These are phyloP conservation scores for Colossoma macropomum DNA, from an alignment of 2,113 vertebrate species.

Conservation along the genomic window DNA sequence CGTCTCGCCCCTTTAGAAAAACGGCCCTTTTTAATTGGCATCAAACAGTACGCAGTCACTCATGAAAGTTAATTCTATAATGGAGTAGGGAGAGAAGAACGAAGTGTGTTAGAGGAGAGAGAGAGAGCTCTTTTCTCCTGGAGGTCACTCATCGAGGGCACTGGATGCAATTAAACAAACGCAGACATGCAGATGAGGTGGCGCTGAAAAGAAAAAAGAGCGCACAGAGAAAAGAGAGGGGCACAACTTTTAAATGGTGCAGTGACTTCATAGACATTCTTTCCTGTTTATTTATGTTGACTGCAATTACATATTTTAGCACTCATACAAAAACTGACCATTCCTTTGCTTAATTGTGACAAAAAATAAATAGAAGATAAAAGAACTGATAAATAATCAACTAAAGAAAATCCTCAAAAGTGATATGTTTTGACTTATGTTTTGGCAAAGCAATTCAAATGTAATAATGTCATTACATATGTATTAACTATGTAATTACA, in stretches of 20 bases:
- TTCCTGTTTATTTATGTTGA: constrained; percentile 27
- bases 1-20: constrained; percentile 37
- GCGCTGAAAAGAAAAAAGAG: constrained; percentile 41
- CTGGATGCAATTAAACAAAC: constrained; percentile 56
- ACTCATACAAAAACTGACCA: neutral
- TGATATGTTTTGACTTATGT: neutral
- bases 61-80: constrained; percentile 52
- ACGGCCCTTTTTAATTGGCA: constrained; percentile 37
- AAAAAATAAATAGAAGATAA: neutral
- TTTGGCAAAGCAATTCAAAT: neutral
- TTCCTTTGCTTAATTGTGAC: neutral
- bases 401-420: too few relatives aligned
- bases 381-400: too few relatives aligned
- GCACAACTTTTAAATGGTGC: constrained; percentile 37
- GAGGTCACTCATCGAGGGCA: constrained; percentile 49
- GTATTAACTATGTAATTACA: too few relatives aligned
- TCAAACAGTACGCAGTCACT: constrained; percentile 39
- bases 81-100: constrained; percentile 23
- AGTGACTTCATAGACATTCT: constrained; percentile 41
- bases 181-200: constrained; percentile 48
- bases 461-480: too few relatives aligned
- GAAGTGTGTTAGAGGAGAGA: constrained; percentile 33
- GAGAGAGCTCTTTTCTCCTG: constrained; percentile 38
- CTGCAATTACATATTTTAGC: constrained; percentile 21
- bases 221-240: constrained; percentile 20